Percentiles rank a stretch among this genome's conserved stretches.
Evolutionary conservation across 2,888 invertebrate species (phyloP).

Genomic region (Lepidochrysops patricia): DNA sequence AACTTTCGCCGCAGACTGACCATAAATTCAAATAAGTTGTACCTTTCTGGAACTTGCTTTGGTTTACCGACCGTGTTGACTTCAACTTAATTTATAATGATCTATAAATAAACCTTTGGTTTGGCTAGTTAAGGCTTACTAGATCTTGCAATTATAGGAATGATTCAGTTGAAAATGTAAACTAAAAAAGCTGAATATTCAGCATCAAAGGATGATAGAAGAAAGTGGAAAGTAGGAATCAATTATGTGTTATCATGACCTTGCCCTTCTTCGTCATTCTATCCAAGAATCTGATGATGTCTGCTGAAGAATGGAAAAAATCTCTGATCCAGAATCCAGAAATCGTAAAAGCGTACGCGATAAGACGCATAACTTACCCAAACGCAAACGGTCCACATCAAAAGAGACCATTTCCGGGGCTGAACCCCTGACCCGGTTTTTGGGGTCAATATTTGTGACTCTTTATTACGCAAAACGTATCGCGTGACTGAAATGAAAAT

Average conservation of each 20-base stretch:
- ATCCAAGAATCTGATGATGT: neutral
- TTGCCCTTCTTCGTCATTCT: too few relatives aligned
- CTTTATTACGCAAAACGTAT: conserved; percentile 15
- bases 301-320: neutral
- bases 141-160: neutral
- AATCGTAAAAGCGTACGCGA: neutral
- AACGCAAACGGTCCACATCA: conserved; percentile 20
- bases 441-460: conserved; percentile 20
- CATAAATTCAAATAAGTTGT: conserved; percentile 2
- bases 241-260: too few relatives aligned
- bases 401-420: conserved; percentile 25
- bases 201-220: neutral
- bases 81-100: neutral
- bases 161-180: too few relatives aligned
- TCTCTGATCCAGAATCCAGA: neutral
- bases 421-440: conserved; percentile 23
- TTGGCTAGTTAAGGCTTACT: neutral
- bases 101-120: neutral
- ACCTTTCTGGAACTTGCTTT: neutral
- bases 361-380: conserved; percentile 5
- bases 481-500: conserved; percentile 14
- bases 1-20: neutral
- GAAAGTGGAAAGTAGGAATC: neutral
- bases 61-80: neutral
- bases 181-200: too few relatives aligned